Base-by-base conservation (phyloP, 2,113 vertebrate genomes). In the Leiothrix lutea region DNA sequence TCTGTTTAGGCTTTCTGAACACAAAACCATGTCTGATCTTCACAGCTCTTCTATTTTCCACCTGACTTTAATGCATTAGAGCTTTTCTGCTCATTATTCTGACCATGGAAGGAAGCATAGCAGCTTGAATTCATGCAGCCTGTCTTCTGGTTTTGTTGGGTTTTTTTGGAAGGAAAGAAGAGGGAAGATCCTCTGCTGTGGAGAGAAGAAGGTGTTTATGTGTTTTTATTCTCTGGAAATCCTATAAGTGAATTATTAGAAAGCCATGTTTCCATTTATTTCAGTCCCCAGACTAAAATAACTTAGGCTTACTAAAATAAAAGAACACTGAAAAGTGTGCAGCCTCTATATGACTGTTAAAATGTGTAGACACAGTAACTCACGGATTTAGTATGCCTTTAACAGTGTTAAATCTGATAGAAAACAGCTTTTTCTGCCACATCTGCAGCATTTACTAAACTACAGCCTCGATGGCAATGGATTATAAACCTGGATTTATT, bases 101-200 rank as follows among this genome's bases (percentile, higher is more conserved):
- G 36, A 31, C 25, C 14, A 17, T 24, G 4, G 61, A 40, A 89
- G 23, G 16, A 88, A 56, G 6, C 3, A 1, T 3, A 71, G 48
- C 20, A 77, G 8, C 14, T 29, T 53, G 24, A 91, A 73, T 60
- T 77, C 13, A 21, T 24, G 28, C 20, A 90, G 16, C 5, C 3
- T 5, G 6, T 29, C 40, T 28, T 29, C 5, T 48, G 10, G 5
- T 36, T 64, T 53, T 35, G 60, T 48, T 40, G 10, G 36, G 40
- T 40, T 40, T 40, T 40, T 12, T 12, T 56, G 0, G 1, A 31
- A 20, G 4, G 4, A 1, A 20, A 14, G 6, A 14, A 33, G 5
- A 35, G 2, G 19, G 12, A 67, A 65, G 5, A 45, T 51, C 10
- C 8, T 74, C 31, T 65, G 6, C 25, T 9, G 0, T 5, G 16